A percentile compares a stretch with the other conserved stretches of the same genome.
Conservation (phyloP, 2,797 vertebrate species). For the Nasua narica region DNA sequence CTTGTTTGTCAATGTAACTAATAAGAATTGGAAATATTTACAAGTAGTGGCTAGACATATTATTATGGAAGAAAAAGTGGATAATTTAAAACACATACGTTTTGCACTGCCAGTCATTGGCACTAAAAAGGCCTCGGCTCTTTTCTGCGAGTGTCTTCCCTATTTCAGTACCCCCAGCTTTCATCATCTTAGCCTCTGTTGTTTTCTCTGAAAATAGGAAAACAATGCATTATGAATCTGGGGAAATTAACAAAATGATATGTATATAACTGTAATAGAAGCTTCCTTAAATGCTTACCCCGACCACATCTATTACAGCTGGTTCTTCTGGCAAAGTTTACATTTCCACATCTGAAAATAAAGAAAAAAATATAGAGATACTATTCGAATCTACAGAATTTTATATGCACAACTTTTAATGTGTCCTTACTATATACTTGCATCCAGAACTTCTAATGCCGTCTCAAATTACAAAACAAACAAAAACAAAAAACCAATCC, state of each 20-base stretch:
- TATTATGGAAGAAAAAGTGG: not conserved
- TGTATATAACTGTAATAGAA: not conserved
- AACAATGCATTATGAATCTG: not conserved
- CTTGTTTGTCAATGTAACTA: not conserved
- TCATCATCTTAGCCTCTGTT: conserved; percentile 99
- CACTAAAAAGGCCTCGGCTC: conserved; percentile 97
- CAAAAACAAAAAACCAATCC: not conserved
- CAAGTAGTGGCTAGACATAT: not conserved
- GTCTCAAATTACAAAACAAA: not conserved
- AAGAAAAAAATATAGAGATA: not conserved
- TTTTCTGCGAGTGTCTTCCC: conserved; percentile 99
- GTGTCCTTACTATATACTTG: not conserved
- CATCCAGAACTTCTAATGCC: not conserved
- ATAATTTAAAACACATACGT: conserved; percentile 85
- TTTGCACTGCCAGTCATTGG: conserved; percentile 99
- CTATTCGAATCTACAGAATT: not conserved
- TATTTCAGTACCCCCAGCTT: conserved; percentile 98
- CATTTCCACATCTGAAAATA: conserved; percentile 93
- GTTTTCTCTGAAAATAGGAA: conserved; percentile 90
- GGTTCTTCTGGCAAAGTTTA: conserved; percentile 97
- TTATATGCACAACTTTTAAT: not conserved
- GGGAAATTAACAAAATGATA: not conserved
- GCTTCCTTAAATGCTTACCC: conserved; percentile 81
- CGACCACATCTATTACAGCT: conserved; percentile 97
- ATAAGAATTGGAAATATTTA: not conserved